Conservation (phyloP, 2,888 invertebrate species). For the Oligia fasciuncula region DNA sequence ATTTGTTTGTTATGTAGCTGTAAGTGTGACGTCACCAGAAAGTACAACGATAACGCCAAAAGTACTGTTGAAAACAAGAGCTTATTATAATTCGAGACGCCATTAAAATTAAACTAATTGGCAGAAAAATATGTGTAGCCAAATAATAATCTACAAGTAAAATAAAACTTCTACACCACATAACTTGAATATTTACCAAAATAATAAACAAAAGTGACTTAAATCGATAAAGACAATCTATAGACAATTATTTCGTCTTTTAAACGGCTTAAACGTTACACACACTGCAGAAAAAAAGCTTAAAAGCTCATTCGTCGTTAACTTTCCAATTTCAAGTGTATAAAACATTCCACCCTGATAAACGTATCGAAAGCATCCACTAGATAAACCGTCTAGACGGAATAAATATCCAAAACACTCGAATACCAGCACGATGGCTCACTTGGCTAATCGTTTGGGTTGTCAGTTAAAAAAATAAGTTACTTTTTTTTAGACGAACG, state of each 20-base stretch:
- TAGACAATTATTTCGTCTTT: conserved; percentile 45
- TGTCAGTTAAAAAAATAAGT: conserved; percentile 79
- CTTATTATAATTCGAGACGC: conserved; percentile 66
- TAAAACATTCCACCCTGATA: conserved; percentile 87
- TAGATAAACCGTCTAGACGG: conserved; percentile 88
- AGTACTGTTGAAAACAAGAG: conserved; percentile 56
- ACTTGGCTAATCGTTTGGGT: conserved; percentile 87
- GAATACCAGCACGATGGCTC: conserved; percentile 88
- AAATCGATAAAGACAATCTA: conserved; percentile 25
- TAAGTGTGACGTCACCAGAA: conserved; percentile 61
- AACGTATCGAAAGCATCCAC: conserved; percentile 81
- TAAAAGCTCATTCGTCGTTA: conserved; percentile 75
- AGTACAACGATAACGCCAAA: conserved; percentile 63
- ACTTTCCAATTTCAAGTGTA: conserved; percentile 82
- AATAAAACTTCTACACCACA: not conserved
- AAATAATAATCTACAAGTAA: conserved; percentile 34
- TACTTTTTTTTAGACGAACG: conserved; percentile 76
- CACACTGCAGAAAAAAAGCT: conserved; percentile 66
- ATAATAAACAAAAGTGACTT: not conserved
- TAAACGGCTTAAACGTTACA: conserved; percentile 49
- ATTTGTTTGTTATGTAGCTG: conserved; percentile 79
- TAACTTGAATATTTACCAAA: not conserved
- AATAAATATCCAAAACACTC: conserved; percentile 87
- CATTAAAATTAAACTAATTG: conserved; percentile 71
- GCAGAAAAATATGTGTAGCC: conserved; percentile 58